These are phyloP conservation scores for human DNA, from an alignment of 2,113 vertebrate genomes.

Conservation along the genomic window GRCh38 chr6:51417501-51418000, in stretches of 20 bases:
- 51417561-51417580: slow-evolving; percentile 84
- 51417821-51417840: slow-evolving; percentile 19
- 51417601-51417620: slow-evolving; percentile 82
- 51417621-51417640: slow-evolving; percentile 82
- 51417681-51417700: slow-evolving; percentile 86
- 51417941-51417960: not conserved
- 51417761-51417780: slow-evolving; percentile 76
- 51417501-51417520: too few relatives aligned
- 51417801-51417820: slow-evolving; percentile 77
- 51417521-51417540: slow-evolving; percentile 68
- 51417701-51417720: slow-evolving; percentile 86
- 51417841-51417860: not conserved
- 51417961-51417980: not conserved
- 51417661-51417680: slow-evolving; percentile 85
- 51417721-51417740: slow-evolving; percentile 81
- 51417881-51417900: not conserved
- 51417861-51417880: not conserved
- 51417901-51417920: not conserved
- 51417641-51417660: slow-evolving; percentile 85
- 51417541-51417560: slow-evolving; percentile 80
- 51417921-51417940: not conserved
- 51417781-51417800: slow-evolving; percentile 51
- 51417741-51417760: slow-evolving; percentile 65
- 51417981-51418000: not conserved
- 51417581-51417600: slow-evolving; percentile 86